A percentile compares a stretch with the other conserved stretches of the same genome.
Conservation (phyloP, 1,140 invertebrate species). For the Holotrichia oblita region DNA sequence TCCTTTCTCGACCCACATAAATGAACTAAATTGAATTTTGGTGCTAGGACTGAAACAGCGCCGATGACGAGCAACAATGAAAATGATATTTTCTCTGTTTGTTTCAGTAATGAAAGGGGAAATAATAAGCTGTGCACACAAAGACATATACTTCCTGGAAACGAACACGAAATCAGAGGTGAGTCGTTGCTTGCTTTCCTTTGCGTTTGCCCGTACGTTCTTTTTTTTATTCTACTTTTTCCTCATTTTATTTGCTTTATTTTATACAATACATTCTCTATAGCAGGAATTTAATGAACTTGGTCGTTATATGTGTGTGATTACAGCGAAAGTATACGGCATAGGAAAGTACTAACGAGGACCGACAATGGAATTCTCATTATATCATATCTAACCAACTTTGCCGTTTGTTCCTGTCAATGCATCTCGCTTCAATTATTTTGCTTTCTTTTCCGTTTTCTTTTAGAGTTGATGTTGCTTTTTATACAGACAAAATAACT, state of each 20-base stretch:
- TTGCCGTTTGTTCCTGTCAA: too few species aligned
- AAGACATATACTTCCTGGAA: conserved; percentile 60
- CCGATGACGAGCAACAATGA: background rate
- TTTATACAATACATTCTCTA: background rate
- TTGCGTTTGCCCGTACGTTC: background rate
- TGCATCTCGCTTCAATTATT: too few species aligned
- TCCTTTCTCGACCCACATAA: background rate
- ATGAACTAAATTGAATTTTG: background rate
- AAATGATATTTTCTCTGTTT: conserved; percentile 42
- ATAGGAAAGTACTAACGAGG: too few species aligned
- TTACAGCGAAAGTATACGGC: too few species aligned
- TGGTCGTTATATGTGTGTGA: background rate
- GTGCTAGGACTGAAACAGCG: background rate
- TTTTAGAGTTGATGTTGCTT: too few species aligned
- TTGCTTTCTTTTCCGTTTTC: too few species aligned
- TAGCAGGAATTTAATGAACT: background rate
- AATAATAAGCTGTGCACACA: conserved; percentile 58
- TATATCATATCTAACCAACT: too few species aligned
- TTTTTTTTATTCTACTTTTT: background rate
- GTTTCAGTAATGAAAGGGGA: conserved; percentile 59
- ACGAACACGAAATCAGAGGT: conserved; percentile 59
- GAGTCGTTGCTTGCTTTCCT: conserved; percentile 42
- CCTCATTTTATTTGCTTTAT: conserved; percentile 4
- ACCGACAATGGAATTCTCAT: too few species aligned
- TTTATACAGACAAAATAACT: too few species aligned